phyloP scores from a whole-genome alignment of 2,113 vertebrate genomes.

The Paratilapia polleni region DNA sequence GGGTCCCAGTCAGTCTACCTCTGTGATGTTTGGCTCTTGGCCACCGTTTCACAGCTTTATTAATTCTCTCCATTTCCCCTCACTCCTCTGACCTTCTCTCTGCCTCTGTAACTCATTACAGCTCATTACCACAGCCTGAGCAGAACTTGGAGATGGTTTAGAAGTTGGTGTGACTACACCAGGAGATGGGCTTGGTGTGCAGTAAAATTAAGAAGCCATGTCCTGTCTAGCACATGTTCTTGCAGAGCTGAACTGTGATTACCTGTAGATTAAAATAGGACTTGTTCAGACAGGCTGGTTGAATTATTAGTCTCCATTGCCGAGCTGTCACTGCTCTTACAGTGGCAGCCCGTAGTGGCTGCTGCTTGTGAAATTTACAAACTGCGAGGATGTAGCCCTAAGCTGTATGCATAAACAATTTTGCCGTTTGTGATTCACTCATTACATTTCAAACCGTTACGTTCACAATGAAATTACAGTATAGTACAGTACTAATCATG shows the following conservation, averaged over 20 bases:
- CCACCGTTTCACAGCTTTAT: constrained; percentile 37
- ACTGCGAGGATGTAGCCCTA: constrained; percentile 3
- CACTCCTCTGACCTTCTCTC: neutral
- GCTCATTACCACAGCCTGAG: constrained; percentile 30
- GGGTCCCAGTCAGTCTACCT: constrained; percentile 12
- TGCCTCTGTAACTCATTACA: constrained; percentile 40
- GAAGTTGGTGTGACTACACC: constrained; percentile 16
- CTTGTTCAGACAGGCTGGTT: constrained; percentile 11
- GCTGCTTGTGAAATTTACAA: constrained; percentile 5
- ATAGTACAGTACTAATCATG: neutral
- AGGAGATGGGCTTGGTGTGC: neutral
- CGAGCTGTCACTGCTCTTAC: neutral
- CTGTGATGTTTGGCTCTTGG: constrained; percentile 31
- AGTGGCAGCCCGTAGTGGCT: constrained; percentile 1
- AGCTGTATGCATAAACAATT: constrained; percentile 18
- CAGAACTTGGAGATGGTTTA: constrained; percentile 18
- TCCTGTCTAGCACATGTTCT: neutral
- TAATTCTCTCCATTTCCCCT: constrained; percentile 11
- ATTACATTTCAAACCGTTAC: neutral
- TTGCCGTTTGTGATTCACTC: constrained; percentile 13
- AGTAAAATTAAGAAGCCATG: constrained; percentile 12
- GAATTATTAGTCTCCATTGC: constrained; percentile 27
- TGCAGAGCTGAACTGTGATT: constrained; percentile 11
- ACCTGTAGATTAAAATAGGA: neutral
- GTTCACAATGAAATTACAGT: constrained; percentile 16